Evolutionary conservation across 2,888 invertebrate species (phyloP).

Genomic region (Mythimna impura): DNA sequence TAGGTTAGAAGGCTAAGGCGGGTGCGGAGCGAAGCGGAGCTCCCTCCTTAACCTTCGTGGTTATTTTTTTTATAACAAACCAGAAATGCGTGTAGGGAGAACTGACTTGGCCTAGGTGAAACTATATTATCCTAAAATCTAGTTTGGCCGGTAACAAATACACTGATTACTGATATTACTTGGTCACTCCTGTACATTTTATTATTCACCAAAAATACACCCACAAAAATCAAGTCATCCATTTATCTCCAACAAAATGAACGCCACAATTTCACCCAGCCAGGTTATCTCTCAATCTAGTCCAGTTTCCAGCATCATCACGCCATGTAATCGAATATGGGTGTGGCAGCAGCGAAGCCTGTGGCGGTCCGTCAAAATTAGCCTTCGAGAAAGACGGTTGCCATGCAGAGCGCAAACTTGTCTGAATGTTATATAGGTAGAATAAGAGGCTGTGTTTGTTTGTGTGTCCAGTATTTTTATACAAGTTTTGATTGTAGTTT

Average conservation of each 20-base stretch:
- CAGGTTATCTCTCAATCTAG: constrained; percentile 35
- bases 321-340: constrained; percentile 62
- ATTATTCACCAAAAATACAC: no score
- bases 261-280: constrained; percentile 12
- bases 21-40: no score
- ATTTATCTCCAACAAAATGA: not conserved
- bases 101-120: no score
- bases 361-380: constrained; percentile 77
- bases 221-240: not conserved
- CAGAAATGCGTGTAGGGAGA: no score
- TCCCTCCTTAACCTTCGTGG: no score
- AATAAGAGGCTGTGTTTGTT: constrained; percentile 8
- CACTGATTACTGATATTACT: no score
- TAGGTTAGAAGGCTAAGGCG: no score
- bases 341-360: constrained; percentile 57
- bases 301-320: constrained; percentile 38
- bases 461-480: constrained; percentile 5
- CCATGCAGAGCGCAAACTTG: constrained; percentile 32
- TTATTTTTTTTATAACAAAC: no score
- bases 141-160: no score
- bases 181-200: no score
- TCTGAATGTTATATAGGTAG: constrained; percentile 13
- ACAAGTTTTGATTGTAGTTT: not conserved
- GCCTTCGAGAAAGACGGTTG: constrained; percentile 72
- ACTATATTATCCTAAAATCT: no score